These are phyloP conservation scores for Yponomeuta evonymella DNA, from an alignment of 2,888 invertebrate genomes.

Conservation along the genomic window DNA sequence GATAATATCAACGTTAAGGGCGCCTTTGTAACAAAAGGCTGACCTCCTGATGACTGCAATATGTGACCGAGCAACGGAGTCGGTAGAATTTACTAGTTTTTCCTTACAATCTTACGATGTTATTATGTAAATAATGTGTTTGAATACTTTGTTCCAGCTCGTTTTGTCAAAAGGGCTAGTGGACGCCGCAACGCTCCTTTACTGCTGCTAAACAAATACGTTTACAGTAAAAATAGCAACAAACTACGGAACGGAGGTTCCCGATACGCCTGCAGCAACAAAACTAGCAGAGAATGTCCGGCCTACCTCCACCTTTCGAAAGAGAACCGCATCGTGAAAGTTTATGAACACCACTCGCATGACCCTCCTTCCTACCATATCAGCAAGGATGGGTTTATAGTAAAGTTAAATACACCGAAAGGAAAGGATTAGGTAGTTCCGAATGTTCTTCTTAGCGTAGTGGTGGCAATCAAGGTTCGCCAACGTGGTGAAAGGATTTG, in stretches of 20 bases:
- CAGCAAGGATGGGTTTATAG: neutral
- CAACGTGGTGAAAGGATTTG: too few species aligned
- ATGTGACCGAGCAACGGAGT: too few species aligned
- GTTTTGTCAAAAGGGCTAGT: neutral
- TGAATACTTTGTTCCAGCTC: neutral
- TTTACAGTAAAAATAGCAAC: neutral
- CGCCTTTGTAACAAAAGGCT: too few species aligned
- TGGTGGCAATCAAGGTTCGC: too few species aligned
- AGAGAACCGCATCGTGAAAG: neutral
- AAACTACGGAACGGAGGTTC: neutral
- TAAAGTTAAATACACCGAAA: too few species aligned
- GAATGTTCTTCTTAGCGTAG: too few species aligned
- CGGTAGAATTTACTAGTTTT: too few species aligned
- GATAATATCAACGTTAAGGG: too few species aligned
- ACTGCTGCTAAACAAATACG: neutral
- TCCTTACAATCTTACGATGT: too few species aligned
- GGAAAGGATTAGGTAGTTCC: too few species aligned
- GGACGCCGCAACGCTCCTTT: neutral
- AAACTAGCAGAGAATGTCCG: neutral
- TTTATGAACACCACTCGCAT: neutral
- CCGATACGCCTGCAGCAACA: neutral
- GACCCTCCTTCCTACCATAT: neutral
- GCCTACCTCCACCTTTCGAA: neutral
- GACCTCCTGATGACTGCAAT: too few species aligned
- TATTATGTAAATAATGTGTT: neutral